phyloP scores from a whole-genome alignment of 2,113 vertebrate species.

The Sterrhoptilus dennistouni region DNA sequence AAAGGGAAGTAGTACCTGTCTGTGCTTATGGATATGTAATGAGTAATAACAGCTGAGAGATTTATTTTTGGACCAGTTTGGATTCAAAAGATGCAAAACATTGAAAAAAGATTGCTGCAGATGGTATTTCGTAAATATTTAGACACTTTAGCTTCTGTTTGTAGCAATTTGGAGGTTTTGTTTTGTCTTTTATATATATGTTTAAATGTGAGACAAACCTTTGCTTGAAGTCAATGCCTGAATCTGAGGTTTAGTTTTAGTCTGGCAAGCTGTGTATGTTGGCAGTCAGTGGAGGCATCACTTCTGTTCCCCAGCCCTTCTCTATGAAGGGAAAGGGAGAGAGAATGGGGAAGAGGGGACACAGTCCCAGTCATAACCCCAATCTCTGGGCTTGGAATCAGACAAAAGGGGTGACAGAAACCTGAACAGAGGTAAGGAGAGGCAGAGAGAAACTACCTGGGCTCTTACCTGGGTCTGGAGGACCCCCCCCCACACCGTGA shows the following conservation, averaged over 20 bases:
- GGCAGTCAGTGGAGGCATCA: background rate
- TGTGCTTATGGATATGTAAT: background rate
- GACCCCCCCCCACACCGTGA: background rate
- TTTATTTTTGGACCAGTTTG: constrained; percentile 11
- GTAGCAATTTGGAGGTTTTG: constrained; percentile 2
- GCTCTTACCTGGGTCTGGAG: background rate
- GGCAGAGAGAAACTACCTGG: background rate
- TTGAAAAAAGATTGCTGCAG: constrained; percentile 11
- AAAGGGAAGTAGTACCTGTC: background rate
- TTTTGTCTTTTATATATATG: background rate
- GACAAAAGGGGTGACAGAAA: background rate
- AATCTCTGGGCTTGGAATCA: background rate
- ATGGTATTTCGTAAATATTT: constrained; percentile 51
- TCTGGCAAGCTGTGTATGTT: background rate
- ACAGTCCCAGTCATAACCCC: background rate
- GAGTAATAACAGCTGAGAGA: background rate
- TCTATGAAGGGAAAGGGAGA: background rate
- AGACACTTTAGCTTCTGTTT: constrained; percentile 33
- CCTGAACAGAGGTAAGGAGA: background rate
- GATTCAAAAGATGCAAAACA: constrained; percentile 17
- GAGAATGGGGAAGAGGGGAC: background rate
- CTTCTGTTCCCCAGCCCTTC: background rate
- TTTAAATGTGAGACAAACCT: background rate
- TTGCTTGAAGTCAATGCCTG: background rate
- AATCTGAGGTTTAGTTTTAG: background rate